phyloP scores from a whole-genome alignment of 1,140 invertebrate genomes.

The Polypedilum vanderplanki region DNA sequence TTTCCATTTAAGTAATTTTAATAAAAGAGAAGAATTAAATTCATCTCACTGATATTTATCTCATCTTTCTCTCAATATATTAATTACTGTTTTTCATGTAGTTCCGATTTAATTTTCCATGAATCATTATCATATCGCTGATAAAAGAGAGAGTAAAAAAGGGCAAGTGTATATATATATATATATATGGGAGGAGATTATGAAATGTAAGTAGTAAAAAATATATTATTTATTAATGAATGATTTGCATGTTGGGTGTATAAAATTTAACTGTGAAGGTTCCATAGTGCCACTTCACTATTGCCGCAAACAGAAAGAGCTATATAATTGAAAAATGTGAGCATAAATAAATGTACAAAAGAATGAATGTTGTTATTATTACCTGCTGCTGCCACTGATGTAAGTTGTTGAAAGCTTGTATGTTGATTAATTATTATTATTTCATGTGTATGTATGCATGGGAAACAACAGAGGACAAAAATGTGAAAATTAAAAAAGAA shows the following conservation, averaged over 20 bases:
- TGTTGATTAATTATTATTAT: constrained; percentile 15
- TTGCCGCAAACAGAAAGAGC: background rate
- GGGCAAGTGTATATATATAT: background rate
- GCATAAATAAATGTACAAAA: background rate
- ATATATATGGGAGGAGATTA: background rate
- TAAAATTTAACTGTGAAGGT: background rate
- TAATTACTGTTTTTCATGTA: constrained; percentile 19
- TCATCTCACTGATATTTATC: no score
- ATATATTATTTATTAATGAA: background rate
- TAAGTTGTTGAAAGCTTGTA: constrained; percentile 18
- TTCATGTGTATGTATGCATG: background rate
- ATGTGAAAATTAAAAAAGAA: background rate
- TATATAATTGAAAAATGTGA: background rate
- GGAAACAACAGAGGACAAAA: background rate
- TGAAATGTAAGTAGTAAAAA: background rate
- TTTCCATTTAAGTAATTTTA: no score
- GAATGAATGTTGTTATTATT: background rate
- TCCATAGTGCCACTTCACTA: background rate
- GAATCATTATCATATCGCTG: constrained; percentile 12
- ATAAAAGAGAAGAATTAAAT: no score
- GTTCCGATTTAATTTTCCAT: background rate
- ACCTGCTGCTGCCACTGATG: background rate
- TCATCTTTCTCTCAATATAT: background rate
- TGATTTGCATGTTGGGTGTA: constrained; percentile 2
- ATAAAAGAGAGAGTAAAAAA: background rate